A percentile compares a stretch with the other conserved stretches of the same genome.
These are phyloP conservation scores for Macquaria ambigua DNA, from an alignment of 2,113 vertebrate species.

Conservation along the genomic window DNA sequence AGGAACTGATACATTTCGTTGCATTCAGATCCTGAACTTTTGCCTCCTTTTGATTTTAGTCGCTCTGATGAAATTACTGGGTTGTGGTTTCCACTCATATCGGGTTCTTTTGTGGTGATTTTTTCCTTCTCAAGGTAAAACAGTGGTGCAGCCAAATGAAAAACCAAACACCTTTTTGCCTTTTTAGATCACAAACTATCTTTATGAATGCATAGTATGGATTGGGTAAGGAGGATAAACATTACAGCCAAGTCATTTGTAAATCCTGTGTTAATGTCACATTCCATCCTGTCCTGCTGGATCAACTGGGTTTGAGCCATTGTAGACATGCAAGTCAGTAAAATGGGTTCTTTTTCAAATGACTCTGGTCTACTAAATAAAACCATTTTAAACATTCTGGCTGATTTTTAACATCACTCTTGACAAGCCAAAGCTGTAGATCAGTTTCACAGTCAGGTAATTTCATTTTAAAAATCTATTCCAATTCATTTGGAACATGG, in stretches of 20 bases:
- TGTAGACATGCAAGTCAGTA: neutral
- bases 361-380: neutral
- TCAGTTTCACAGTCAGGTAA: slow-evolving; percentile 24
- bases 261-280: slow-evolving; percentile 8
- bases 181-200: slow-evolving; percentile 4
- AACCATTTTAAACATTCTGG: neutral
- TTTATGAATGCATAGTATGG: neutral
- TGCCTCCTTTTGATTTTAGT: slow-evolving; percentile 91
- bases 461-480: neutral
- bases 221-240: slow-evolving; percentile 1
- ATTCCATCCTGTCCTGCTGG: neutral
- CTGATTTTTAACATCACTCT: neutral
- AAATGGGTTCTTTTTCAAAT: neutral
- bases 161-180: slow-evolving; percentile 33
- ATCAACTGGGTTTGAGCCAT: neutral
- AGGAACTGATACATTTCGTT: slow-evolving; percentile 93
- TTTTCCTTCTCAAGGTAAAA: slow-evolving; percentile 21
- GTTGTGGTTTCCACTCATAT: slow-evolving; percentile 56
- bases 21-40: slow-evolving; percentile 94
- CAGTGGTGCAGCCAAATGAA: slow-evolving; percentile 34
- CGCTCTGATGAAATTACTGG: slow-evolving; percentile 89
- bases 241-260: neutral
- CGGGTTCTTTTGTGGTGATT: slow-evolving; percentile 46
- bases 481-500: neutral
- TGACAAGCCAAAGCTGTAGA: neutral